Evolutionary conservation across 1,140 invertebrate species (phyloP), one percentile per base, ranked within the genome.

Genomic region (Papilio machaon): DNA sequence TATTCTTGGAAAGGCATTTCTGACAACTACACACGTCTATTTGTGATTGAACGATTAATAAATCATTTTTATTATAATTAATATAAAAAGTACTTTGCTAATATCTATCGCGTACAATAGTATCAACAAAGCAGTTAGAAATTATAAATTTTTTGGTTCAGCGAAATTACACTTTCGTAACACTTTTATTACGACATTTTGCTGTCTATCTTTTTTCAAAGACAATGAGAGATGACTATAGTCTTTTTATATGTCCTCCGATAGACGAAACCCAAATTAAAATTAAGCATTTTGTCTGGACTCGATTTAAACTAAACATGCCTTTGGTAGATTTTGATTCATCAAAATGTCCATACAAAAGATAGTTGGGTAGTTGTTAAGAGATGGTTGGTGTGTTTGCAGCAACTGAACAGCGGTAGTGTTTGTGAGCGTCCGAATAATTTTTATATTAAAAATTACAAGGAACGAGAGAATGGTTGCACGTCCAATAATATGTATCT

Each of bases 401-500:
- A 23, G 52, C 23, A 64, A 46, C 64, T 67, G 64, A 46, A n/a
- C 35, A 38, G 77, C n/a, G 38, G 58, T 19, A 79, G 83, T 84
- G 85, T 80, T 79, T 92, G 90, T 81, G 76, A 85, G 86, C 81
- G 87, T 90, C 91, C 90, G 82, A 89, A 89, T 91, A 93, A 94
- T 94, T 94, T 94, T 94, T 94, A 94, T 94, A 94, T 94, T 94
- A 94, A 94, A 94, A 92, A 93, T 94, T 94, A 91, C 73, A 81
- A 90, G 91, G 91, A 90, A 78, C 60, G 89, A 84, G 88, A 94
- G 91, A 91, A 87, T 92, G 91, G 84, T 91, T 88, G 88, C 82
- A 87, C 92, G 92, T 94, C 91, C 91, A 94, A 87, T 90, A 90
- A 84, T 87, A 87, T 88, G 85, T 90, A 89, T 88, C 86, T 88